Evolutionary conservation across 1,140 invertebrate genomes (phyloP).

Genomic region (Zaprionus ghesquierei): DNA sequence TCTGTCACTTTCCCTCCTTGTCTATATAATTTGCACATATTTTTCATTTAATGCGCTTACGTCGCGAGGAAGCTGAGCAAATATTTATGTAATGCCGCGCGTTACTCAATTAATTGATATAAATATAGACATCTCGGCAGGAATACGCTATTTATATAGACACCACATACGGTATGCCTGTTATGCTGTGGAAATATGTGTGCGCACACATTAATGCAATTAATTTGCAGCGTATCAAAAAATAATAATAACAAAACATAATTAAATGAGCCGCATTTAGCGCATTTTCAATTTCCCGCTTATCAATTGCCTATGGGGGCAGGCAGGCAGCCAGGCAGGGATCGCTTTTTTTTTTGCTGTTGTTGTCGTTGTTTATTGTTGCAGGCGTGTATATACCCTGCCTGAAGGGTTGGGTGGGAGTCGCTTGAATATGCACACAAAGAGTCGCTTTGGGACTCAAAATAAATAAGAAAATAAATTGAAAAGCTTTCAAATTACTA

Average conservation of each 20-base stretch:
- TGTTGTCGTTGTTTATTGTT: not conserved
- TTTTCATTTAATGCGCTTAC: conserved; percentile 53
- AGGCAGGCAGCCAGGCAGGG: too few species aligned
- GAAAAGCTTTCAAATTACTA: too few species aligned
- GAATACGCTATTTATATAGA: not conserved
- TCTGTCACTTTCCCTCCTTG: not conserved
- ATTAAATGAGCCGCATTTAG: conserved; percentile 54
- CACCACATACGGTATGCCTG: not conserved
- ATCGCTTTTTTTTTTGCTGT: not conserved
- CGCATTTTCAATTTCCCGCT: conserved; percentile 22
- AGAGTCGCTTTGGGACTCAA: not conserved
- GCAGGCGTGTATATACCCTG: not conserved
- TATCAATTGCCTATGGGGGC: not conserved
- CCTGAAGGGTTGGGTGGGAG: not conserved
- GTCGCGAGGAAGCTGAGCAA: conserved; percentile 41
- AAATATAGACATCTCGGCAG: conserved; percentile 27
- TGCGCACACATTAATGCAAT: conserved; percentile 63
- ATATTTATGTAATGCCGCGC: conserved; percentile 52
- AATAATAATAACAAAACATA: conserved; percentile 45
- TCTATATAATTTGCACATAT: conserved; percentile 31
- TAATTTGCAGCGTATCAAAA: conserved; percentile 60
- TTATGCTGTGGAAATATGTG: not conserved
- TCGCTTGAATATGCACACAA: not conserved
- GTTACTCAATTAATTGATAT: conserved; percentile 69
- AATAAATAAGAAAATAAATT: not conserved